Conservation (phyloP, 2,797 vertebrate genomes). For the Uromys caudimaculatus region DNA sequence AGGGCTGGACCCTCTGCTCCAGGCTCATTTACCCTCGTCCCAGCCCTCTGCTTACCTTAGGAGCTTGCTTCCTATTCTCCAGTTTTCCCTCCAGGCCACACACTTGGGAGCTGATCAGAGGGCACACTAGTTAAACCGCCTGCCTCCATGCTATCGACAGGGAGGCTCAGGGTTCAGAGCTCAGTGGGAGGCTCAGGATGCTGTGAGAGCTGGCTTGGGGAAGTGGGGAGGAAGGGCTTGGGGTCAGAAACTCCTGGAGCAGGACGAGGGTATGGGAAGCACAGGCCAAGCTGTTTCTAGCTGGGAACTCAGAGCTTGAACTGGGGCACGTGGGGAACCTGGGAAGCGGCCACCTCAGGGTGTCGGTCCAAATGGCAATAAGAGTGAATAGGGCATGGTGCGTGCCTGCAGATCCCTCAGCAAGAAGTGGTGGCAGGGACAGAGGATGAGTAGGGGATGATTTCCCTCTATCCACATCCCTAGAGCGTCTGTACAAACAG, state of each 20-base stretch:
- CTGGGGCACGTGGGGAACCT: not conserved
- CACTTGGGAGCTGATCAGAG: not conserved
- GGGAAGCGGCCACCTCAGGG: not conserved
- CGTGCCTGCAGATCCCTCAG: constrained; percentile 39
- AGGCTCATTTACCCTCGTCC: not conserved
- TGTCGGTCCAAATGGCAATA: not conserved
- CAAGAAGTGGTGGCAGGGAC: not conserved
- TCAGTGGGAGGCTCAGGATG: not conserved
- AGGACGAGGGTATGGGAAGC: not conserved
- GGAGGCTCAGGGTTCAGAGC: not conserved
- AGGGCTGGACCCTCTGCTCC: not conserved
- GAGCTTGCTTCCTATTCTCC: not conserved
- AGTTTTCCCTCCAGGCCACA: constrained; percentile 12
- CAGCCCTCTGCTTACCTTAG: not conserved
- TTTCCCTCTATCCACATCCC: not conserved
- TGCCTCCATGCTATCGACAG: not conserved
- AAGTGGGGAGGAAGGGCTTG: not conserved
- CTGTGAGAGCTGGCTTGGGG: not conserved
- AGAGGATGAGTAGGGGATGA: rapidly evolving
- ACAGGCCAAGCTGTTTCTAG: not conserved
- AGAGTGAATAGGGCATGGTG: not conserved
- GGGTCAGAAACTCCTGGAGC: constrained; percentile 1
- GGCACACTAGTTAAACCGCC: not conserved
- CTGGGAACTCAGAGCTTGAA: not conserved
- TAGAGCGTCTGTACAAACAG: constrained; percentile 54